Conservation (phyloP, 2,113 vertebrate species). For the Ranitomeya imitator region DNA sequence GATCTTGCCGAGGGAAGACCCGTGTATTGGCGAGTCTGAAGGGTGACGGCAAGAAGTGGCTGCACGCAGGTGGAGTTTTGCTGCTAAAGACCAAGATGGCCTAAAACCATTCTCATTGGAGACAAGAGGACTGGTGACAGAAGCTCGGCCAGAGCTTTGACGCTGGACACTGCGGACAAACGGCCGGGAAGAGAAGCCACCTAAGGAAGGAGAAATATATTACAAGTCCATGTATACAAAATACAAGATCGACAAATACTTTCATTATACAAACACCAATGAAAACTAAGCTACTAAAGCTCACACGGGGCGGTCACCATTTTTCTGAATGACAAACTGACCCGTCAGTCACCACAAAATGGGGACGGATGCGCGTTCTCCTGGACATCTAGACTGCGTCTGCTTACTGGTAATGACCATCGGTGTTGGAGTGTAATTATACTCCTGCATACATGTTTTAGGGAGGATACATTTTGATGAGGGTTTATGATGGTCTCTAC, state of each 20-base stretch:
- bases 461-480: too few relatives aligned
- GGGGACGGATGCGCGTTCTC: too few relatives aligned
- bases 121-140: conserved; percentile 90
- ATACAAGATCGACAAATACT: background rate
- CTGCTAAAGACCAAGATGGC: conserved; percentile 90
- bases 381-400: too few relatives aligned
- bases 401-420: too few relatives aligned
- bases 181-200: conserved; percentile 93
- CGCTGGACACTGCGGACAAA: conserved; percentile 96
- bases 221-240: background rate
- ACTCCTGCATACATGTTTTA: too few relatives aligned
- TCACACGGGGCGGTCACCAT: background rate
- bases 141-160: conserved; percentile 93
- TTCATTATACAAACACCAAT: too few relatives aligned
- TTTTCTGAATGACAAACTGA: background rate
- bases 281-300: background rate
- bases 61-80: conserved; percentile 92
- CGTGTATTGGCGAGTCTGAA: conserved; percentile 86
- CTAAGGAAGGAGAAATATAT: conserved; percentile 63
- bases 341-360: background rate
- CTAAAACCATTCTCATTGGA: conserved; percentile 84
- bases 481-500: too few relatives aligned
- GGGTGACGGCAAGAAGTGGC: conserved; percentile 91
- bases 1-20: conserved; percentile 88
- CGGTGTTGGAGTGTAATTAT: too few relatives aligned